Evolutionary conservation across 2,797 vertebrate species (phyloP), one percentile per base, ranked within the genome.

Genomic region (Ctenochaetus hawaiiensis): DNA sequence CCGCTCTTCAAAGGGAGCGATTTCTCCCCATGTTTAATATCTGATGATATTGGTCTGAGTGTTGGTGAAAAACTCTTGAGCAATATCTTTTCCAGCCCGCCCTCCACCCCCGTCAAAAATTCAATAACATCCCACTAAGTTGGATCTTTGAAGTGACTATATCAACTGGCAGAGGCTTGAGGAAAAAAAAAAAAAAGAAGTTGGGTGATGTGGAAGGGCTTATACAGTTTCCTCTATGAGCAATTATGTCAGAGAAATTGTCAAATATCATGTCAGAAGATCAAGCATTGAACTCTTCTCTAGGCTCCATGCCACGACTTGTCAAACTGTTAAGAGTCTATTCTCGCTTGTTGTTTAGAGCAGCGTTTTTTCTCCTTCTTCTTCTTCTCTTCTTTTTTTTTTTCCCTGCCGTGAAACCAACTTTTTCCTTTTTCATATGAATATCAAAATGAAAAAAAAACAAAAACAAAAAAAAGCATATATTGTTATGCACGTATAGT

Each of bases 41-140:
- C 92, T 90, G 86, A 89, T 92, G 91, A 91, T 93, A 93, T 94
- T 92, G 91, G 91, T 90, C 83, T 87, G 90, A 88, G 91, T 91
- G 89, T 87, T 83, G 82, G 86, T 84, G 85, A 87, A 91, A 91
- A 92, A 91, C 91, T 89, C 91, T 90, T 84, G 74, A 85, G 93
- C 93, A 91, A 95, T 95, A 96, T 94, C 91, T 90, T 86, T 88
- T 85, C 86, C 84, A 76, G 79, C 67, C 69, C 83, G 72, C 92
- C 91, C 81, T 84, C 87, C 83, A 81, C 82, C 84, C 84, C 90
- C 81, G 77, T 87, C 82, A 83, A 89, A 91, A 94, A 95, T 93
- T 89, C 92, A 95, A 96, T 96, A 95, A 94, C 89, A 89, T 91
- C 87, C 86, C 87, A 91, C 90, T 84, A 93, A 92, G 84, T 89